Evolutionary conservation across 2,888 invertebrate species (phyloP).

Genomic region (Ectropis crepuscularia): DNA sequence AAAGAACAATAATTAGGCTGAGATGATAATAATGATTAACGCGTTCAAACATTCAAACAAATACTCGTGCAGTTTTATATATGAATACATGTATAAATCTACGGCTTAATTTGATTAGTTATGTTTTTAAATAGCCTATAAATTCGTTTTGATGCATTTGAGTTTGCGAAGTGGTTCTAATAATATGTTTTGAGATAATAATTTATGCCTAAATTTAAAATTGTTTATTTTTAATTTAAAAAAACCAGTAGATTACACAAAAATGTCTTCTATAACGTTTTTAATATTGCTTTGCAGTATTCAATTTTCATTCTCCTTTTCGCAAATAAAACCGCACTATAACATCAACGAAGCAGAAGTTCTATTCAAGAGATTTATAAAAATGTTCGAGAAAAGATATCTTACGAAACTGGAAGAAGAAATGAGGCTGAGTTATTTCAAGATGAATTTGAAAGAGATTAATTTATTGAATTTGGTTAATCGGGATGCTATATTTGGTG

Average conservation of each 20-base stretch:
- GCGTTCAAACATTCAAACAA: no score
- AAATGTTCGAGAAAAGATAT: neutral
- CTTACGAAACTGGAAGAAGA: neutral
- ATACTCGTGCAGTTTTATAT: no score
- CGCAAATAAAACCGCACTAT: neutral
- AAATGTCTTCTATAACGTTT: neutral
- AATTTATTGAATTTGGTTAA: slow-evolving; percentile 4
- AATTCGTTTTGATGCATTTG: no score
- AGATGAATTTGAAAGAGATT: slow-evolving; percentile 1
- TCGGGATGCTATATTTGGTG: slow-evolving; percentile 4
- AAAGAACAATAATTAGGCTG: no score
- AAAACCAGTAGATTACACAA: neutral
- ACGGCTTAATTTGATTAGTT: no score
- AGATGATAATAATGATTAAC: no score
- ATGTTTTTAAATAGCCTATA: no score
- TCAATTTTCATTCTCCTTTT: neutral
- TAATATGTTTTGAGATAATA: no score
- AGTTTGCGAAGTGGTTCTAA: no score
- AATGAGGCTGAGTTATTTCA: neutral
- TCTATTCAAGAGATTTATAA: neutral
- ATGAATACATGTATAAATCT: no score
- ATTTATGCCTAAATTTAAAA: no score
- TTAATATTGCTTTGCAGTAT: neutral
- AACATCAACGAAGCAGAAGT: neutral
- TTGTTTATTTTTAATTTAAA: no score